phyloP scores from a whole-genome alignment of 2,113 vertebrate genomes.

The Psephotus haematonotus region DNA sequence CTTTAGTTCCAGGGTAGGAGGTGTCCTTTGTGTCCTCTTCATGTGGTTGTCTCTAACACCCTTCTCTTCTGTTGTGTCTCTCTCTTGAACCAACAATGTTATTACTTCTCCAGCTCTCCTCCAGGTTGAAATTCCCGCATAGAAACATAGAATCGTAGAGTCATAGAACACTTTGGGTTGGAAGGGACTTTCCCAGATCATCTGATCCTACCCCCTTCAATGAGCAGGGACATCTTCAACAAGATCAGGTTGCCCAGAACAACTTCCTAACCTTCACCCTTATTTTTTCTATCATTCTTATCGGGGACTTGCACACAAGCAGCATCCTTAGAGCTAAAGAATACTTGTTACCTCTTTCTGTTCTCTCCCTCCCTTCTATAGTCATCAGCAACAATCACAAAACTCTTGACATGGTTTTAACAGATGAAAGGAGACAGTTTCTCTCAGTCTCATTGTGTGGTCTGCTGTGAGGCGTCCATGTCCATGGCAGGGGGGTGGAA shows the following conservation, averaged over 20 bases:
- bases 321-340: not conserved
- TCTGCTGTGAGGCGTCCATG: not conserved
- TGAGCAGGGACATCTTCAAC: not conserved
- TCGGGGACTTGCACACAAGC: rapidly evolving
- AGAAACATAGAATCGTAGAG: not conserved
- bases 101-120: not conserved
- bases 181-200: not conserved
- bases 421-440: not conserved
- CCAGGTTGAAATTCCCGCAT: too few relatives aligned
- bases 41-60: too few relatives aligned
- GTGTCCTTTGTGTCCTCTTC: not conserved
- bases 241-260: not conserved
- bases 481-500: not conserved
- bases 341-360: not conserved
- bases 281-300: not conserved
- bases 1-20: not conserved
- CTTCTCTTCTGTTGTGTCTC: not conserved
- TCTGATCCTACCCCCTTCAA: not conserved
- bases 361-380: not conserved
- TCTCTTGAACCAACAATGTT: not conserved
- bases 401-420: not conserved
- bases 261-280: not conserved
- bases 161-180: not conserved
- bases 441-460: rapidly evolving
- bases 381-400: not conserved